A percentile compares a stretch with the other conserved stretches of the same genome.
Evolutionary conservation across 2,797 vertebrate species (phyloP).

Genomic region (Myiotriccus ornatus): DNA sequence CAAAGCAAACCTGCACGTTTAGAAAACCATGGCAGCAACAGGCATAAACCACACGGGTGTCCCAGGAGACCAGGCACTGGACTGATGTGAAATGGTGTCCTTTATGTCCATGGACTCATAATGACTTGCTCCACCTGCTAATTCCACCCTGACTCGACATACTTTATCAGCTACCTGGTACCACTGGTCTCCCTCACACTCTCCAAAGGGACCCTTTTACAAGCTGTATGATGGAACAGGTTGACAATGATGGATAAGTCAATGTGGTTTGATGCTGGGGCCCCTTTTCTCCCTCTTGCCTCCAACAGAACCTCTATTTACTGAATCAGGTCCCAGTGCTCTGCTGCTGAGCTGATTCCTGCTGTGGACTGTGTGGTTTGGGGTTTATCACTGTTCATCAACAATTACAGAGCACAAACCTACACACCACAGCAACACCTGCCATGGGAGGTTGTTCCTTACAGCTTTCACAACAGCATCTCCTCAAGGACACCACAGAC

Average conservation of each 20-base stretch:
- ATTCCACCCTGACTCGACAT: background rate
- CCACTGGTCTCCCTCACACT: background rate
- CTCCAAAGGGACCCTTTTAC: background rate
- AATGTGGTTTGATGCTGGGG: background rate
- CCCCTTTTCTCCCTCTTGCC: background rate
- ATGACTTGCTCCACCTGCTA: background rate
- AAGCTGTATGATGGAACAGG: background rate
- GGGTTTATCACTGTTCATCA: background rate
- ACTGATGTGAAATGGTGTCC: background rate
- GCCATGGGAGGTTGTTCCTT: background rate
- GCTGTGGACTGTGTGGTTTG: background rate
- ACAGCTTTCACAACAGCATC: background rate
- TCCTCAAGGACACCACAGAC: background rate
- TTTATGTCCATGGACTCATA: background rate
- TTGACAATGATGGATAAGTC: background rate
- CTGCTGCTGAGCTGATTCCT: background rate
- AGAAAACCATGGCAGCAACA: background rate
- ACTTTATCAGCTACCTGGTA: background rate
- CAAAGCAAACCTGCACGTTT: background rate
- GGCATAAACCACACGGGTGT: fast-evolving
- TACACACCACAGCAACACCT: background rate
- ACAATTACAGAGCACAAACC: background rate
- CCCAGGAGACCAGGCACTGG: background rate
- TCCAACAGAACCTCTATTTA: background rate
- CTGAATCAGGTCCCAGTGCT: background rate